phyloP scores from a whole-genome alignment of 30 jellyfish, hydroid and myxozoan species.

The Turritopsis dohrnii region DNA sequence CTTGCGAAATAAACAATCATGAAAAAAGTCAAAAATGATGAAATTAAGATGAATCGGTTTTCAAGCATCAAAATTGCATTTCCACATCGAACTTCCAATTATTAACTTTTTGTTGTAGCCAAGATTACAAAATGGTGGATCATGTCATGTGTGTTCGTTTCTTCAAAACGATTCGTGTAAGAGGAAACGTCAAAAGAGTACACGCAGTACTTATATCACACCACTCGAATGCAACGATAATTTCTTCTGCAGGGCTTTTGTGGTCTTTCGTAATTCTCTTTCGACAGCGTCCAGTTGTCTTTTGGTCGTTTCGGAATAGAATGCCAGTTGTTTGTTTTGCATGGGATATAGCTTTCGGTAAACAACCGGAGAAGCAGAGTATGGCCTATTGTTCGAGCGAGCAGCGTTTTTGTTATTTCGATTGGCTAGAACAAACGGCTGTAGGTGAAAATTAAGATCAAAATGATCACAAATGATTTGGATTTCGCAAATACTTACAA shows the following conservation, averaged over 20 bases:
- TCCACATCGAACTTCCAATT: too few species aligned
- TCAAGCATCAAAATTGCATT: too few species aligned
- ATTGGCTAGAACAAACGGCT: background rate
- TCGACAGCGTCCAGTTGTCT: conserved; percentile 51
- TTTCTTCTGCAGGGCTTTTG: conserved; percentile 53
- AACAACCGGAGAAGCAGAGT: background rate
- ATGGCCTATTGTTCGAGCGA: background rate
- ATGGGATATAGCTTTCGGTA: background rate
- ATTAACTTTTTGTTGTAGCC: too few species aligned
- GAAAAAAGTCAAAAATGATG: too few species aligned
- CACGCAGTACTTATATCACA: conserved; percentile 9
- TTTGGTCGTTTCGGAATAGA: background rate
- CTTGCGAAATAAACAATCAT: too few species aligned
- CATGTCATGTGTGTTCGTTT: too few species aligned
- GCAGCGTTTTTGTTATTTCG: background rate
- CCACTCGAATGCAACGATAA: conserved; percentile 43
- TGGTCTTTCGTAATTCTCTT: conserved; percentile 39
- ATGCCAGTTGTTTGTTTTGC: background rate
- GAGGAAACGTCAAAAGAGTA: background rate
- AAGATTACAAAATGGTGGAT: too few species aligned
- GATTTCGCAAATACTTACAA: background rate
- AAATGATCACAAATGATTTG: background rate
- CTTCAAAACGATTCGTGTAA: too few species aligned
- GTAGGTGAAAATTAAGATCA: background rate
- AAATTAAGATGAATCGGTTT: too few species aligned